A percentile compares a stretch with the other conserved stretches of the same genome.
Conservation (phyloP, 2,113 vertebrate species). For the Psilopsiagon aurifrons region DNA sequence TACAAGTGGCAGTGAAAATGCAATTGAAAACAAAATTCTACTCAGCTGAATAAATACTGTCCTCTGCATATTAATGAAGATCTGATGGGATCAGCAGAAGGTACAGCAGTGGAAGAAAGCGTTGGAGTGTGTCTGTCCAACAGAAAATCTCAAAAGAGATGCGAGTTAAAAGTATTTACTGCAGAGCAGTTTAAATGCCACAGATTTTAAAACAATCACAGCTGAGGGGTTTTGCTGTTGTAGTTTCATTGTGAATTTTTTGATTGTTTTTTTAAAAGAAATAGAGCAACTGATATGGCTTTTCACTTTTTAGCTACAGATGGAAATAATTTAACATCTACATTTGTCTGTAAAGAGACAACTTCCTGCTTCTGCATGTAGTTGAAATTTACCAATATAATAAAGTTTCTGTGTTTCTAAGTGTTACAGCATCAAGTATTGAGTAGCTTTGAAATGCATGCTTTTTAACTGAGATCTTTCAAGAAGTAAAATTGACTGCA, state of each 20-base stretch:
- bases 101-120: background rate
- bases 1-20: conserved; percentile 5
- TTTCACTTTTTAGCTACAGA: background rate
- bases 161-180: background rate
- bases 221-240: background rate
- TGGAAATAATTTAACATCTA: background rate
- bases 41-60: background rate
- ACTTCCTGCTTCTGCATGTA: background rate
- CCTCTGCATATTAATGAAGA: background rate
- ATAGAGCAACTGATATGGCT: background rate
- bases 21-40: conserved; percentile 6
- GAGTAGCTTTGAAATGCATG: background rate
- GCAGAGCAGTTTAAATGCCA: background rate
- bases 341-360: background rate
- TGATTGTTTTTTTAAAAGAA: background rate
- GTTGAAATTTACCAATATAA: background rate
- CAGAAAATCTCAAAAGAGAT: background rate
- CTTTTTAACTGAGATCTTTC: background rate
- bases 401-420: background rate
- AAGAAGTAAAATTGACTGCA: background rate
- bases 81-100: background rate
- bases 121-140: background rate
- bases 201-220: background rate
- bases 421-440: background rate
- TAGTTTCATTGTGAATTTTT: background rate